Evolutionary conservation across 2,888 invertebrate species (phyloP), one percentile per base, ranked within the genome.

Genomic region (Acronicta leporina): DNA sequence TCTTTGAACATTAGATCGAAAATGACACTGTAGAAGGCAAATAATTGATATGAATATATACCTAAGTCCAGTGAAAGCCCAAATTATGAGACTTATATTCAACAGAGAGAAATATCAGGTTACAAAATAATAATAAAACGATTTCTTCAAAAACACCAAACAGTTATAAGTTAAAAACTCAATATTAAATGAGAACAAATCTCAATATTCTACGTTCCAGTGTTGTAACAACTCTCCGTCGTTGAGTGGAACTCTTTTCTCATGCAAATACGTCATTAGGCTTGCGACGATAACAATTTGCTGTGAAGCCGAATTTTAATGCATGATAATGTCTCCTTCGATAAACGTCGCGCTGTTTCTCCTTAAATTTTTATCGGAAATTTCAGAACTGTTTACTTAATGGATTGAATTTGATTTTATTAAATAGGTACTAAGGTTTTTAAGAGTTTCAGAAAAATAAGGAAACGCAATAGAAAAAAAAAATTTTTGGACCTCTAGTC

Each of bases 211-310:
- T 16, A 16, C 44, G 38, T 25, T 53, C 16, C 42, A 45, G 54
- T 57, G 40, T 51, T 33, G 42, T 61, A 54, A 67, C 41, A 68
- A 61, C 35, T 54, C 45, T 30, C 10, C 5, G 16, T 10, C n/a
- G 42, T 14, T 5, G 16, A 41, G 66, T 63, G 73, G 79, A 85
- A 88, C 86, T 89, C 87, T 87, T 88, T 89, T 86, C 82, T 82
- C 80, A 90, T 91, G 91, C 90, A 90, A 91, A 91, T 90, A 88
- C 86, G 79, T 90, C 89, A 89, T 91, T 91, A 89, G 83, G 82
- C 71, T 79, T 77, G 79, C 81, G 66, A 72, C 83, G 85, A 83
- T 85, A 87, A 87, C 88, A 87, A 87, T 87, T 88, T 87, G 84
- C 76, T 84, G 79, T 75, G 82, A 75, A 61, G 73, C 57, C 82